phyloP scores from a whole-genome alignment of 2,797 vertebrate genomes.

The Poecilia velifera region DNA sequence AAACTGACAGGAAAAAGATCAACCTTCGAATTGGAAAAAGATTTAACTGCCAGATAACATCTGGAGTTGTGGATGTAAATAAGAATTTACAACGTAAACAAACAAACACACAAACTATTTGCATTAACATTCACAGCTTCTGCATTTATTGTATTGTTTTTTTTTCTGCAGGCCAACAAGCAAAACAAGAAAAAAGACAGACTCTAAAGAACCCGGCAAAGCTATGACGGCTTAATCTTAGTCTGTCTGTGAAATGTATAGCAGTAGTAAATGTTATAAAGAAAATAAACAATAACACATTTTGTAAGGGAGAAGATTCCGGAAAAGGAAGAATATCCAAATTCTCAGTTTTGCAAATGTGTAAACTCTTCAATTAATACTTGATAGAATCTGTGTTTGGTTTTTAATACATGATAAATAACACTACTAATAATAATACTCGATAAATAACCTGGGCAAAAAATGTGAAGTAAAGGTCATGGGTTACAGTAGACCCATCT shows the following conservation, averaged over 20 bases:
- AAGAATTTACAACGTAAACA: slow-evolving; percentile 30
- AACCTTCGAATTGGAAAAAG: slow-evolving; percentile 36
- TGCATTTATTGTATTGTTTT: slow-evolving; percentile 35
- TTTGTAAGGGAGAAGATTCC: neutral
- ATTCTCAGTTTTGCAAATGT: neutral
- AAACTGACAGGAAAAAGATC: slow-evolving; percentile 33
- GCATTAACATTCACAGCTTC: slow-evolving; percentile 18
- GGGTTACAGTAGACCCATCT: slow-evolving; percentile 40
- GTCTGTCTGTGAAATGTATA: neutral
- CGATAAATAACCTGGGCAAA: slow-evolving; percentile 36
- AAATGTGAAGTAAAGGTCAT: slow-evolving; percentile 22
- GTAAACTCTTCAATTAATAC: neutral
- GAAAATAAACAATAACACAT: neutral
- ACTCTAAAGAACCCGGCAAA: neutral
- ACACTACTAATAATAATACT: slow-evolving; percentile 5
- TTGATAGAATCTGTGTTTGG: neutral
- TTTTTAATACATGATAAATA: neutral
- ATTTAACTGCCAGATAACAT: slow-evolving; percentile 30
- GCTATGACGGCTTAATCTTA: neutral
- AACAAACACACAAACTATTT: slow-evolving; percentile 35
- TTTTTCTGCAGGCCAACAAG: slow-evolving; percentile 25
- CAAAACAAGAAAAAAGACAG: slow-evolving; percentile 17
- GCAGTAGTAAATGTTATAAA: neutral
- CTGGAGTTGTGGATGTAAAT: slow-evolving; percentile 22
- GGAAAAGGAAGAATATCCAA: neutral